These are phyloP conservation scores for Tokudaia tokunoshimensis DNA, from an alignment of 2,797 vertebrate genomes.

Conservation along the genomic window DNA sequence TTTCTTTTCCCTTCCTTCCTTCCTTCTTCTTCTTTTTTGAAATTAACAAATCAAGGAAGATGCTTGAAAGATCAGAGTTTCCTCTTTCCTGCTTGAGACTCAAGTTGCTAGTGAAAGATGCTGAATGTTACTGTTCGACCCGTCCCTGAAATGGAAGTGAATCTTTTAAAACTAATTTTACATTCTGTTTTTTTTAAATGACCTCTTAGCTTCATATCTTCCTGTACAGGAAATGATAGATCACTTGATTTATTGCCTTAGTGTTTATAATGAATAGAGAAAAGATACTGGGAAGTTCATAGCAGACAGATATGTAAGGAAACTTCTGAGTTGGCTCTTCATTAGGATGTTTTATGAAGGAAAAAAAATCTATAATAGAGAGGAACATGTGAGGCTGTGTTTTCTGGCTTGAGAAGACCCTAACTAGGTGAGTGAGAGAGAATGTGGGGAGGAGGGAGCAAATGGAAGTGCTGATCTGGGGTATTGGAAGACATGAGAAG, in stretches of 20 bases:
- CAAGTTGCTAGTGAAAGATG: constrained; percentile 25
- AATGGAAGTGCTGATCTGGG: constrained; percentile 72
- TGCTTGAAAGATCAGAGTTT: background rate
- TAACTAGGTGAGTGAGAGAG: constrained; percentile 20
- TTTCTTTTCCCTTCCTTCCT: too few species aligned
- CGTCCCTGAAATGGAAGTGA: constrained; percentile 70
- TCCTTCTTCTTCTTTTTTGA: background rate
- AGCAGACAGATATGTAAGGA: constrained; percentile 73
- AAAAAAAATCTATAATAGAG: constrained; percentile 60
- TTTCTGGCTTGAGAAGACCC: constrained; percentile 17
- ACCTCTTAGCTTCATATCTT: constrained; percentile 85
- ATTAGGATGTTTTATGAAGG: constrained; percentile 70
- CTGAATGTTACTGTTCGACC: constrained; percentile 70
- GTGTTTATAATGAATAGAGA: constrained; percentile 83
- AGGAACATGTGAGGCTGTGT: background rate
- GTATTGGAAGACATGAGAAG: constrained; percentile 68
- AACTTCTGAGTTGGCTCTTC: constrained; percentile 7
- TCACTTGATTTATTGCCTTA: constrained; percentile 85
- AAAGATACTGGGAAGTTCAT: constrained; percentile 82
- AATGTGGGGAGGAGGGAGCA: background rate
- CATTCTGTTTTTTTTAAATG: constrained; percentile 70
- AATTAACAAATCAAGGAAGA: background rate
- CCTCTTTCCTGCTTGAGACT: background rate
- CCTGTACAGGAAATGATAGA: constrained; percentile 81
- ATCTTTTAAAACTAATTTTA: constrained; percentile 82